Evolutionary conservation across 1,140 invertebrate genomes (phyloP).

Genomic region (Stegodyphus mimosarum): DNA sequence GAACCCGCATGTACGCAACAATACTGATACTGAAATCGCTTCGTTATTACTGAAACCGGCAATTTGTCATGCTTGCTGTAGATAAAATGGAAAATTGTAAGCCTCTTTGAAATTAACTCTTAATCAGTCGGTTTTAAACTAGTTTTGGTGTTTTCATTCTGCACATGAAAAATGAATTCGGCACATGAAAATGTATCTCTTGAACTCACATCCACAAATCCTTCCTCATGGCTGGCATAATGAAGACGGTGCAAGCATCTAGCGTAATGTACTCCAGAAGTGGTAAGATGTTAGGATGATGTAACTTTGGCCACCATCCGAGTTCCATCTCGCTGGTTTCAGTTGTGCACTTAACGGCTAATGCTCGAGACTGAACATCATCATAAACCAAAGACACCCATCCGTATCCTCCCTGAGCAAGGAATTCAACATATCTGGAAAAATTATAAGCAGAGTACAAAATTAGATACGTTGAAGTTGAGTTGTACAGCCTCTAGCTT

Average conservation of each 20-base stretch:
- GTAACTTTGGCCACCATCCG: slow-evolving; percentile 15
- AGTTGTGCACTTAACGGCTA: slow-evolving; percentile 23
- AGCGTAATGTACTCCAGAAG: slow-evolving; percentile 18
- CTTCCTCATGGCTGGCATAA: slow-evolving; percentile 32
- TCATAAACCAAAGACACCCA: slow-evolving; percentile 24
- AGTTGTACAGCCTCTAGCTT: no score
- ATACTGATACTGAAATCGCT: no score
- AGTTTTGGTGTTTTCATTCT: no score
- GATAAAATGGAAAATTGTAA: no score
- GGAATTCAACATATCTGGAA: slow-evolving; percentile 24
- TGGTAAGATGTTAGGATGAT: slow-evolving; percentile 14
- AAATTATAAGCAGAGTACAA: not conserved
- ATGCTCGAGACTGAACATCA: not conserved
- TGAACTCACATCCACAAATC: slow-evolving; percentile 29
- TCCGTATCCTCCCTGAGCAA: slow-evolving; percentile 22
- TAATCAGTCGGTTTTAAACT: no score
- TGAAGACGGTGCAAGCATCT: slow-evolving; percentile 30
- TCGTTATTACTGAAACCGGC: no score
- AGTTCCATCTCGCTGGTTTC: slow-evolving; percentile 25
- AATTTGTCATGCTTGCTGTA: no score
- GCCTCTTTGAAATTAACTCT: no score
- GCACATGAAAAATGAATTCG: no score
- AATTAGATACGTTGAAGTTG: no score
- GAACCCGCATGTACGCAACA: no score
- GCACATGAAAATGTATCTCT: no score